Evolutionary conservation across 2,113 vertebrate genomes (phyloP).

Genomic region (Kryptolebias marmoratus): DNA sequence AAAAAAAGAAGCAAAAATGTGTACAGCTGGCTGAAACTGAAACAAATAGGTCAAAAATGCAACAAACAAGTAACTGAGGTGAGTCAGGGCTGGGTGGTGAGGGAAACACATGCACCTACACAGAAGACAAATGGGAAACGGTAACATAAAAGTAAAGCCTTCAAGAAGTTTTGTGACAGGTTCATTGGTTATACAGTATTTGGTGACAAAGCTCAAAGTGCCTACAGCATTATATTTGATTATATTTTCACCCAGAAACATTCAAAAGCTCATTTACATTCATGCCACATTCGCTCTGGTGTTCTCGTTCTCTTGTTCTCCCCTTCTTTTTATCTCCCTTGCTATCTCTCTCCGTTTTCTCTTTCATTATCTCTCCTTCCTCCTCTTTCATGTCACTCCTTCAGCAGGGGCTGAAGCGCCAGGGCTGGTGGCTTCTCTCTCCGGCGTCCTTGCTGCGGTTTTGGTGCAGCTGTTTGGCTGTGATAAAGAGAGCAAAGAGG

Average conservation of each 20-base stretch:
- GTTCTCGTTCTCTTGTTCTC: conserved; percentile 19
- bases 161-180: not conserved
- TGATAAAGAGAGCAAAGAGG: conserved; percentile 65
- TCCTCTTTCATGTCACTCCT: conserved; percentile 47
- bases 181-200: conserved; percentile 14
- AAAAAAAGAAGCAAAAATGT: not conserved
- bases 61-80: conserved; percentile 3
- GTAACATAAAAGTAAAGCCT: not conserved
- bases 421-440: conserved; percentile 46
- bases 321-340: conserved; percentile 7
- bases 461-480: conserved; percentile 62
- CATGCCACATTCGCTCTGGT: conserved; percentile 28
- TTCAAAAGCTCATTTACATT: conserved; percentile 59
- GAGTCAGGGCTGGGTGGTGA: not conserved
- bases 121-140: not conserved
- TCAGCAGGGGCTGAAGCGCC: conserved; percentile 31
- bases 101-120: not conserved
- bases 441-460: conserved; percentile 44
- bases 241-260: conserved; percentile 52
- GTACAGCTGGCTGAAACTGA: not conserved
- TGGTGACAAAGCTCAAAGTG: conserved; percentile 43
- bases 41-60: not conserved
- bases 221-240: conserved; percentile 39
- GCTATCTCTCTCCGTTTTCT: not conserved
- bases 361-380: conserved; percentile 27